Evolutionary conservation across 2,888 invertebrate genomes (phyloP).

Genomic region (Drosophila quasianomalipes): DNA sequence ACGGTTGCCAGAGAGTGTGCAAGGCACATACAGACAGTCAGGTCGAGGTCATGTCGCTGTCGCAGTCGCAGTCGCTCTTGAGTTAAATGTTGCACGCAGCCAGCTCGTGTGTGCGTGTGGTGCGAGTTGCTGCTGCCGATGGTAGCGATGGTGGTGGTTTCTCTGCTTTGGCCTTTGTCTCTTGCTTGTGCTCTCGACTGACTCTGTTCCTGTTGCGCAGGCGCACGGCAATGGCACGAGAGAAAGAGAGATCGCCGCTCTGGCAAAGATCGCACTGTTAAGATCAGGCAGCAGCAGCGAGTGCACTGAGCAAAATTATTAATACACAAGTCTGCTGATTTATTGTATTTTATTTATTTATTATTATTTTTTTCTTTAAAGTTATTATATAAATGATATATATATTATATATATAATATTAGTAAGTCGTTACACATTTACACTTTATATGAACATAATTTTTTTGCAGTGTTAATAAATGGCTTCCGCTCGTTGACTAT

Average conservation of each 20-base stretch:
- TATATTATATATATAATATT: not conserved
- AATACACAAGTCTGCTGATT: not conserved
- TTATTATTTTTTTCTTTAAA: not conserved
- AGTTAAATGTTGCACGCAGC: constrained; percentile 52
- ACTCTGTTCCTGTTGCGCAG: constrained; percentile 61
- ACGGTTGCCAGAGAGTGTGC: constrained; percentile 70
- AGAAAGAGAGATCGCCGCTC: constrained; percentile 48
- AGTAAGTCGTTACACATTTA: not conserved
- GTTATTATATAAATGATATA: not conserved
- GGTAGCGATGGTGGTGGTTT: constrained; percentile 59
- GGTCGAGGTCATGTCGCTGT: constrained; percentile 74
- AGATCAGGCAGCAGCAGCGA: constrained; percentile 21
- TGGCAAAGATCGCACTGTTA: constrained; percentile 39
- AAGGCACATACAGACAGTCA: constrained; percentile 49
- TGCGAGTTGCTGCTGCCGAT: constrained; percentile 24
- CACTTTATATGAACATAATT: not conserved
- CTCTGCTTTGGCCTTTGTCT: constrained; percentile 53
- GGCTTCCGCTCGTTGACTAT: constrained; percentile 51
- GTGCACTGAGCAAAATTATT: constrained; percentile 34
- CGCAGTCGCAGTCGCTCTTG: constrained; percentile 32
- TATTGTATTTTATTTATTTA: not conserved
- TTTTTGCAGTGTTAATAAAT: constrained; percentile 53
- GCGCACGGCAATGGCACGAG: constrained; percentile 68
- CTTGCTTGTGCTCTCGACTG: constrained; percentile 37
- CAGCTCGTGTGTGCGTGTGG: constrained; percentile 66